phyloP scores from a whole-genome alignment of 2,797 vertebrate species.

The Sternarchorhynchus goeldii region DNA sequence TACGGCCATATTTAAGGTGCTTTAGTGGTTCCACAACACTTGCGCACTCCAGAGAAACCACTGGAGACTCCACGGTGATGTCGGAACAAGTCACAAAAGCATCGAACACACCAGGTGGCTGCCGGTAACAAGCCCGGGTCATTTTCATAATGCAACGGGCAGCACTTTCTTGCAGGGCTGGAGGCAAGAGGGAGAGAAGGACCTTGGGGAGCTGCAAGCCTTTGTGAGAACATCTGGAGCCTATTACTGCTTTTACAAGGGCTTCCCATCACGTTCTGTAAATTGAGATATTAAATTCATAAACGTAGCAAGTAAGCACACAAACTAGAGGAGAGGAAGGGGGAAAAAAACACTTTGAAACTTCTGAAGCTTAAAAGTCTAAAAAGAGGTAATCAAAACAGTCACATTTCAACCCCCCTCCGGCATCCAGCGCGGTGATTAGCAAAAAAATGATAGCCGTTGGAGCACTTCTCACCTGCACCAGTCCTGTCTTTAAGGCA shows the following conservation, averaged over 20 bases:
- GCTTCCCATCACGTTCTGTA: slow-evolving; percentile 59
- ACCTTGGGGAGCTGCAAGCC: slow-evolving; percentile 42
- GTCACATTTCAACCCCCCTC: slow-evolving; percentile 22
- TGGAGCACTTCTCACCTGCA: no score
- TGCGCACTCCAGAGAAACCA: no score
- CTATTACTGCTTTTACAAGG: slow-evolving; percentile 59
- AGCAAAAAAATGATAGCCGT: background rate
- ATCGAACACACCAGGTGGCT: background rate
- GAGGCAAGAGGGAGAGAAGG: slow-evolving; percentile 34
- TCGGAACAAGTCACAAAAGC: background rate
- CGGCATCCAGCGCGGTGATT: slow-evolving; percentile 6
- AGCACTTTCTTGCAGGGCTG: slow-evolving; percentile 33
- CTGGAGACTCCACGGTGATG: background rate
- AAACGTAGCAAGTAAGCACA: slow-evolving; percentile 48
- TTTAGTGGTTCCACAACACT: no score
- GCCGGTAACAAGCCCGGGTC: slow-evolving; percentile 27
- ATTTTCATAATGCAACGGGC: slow-evolving; percentile 40
- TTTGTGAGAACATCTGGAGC: slow-evolving; percentile 60
- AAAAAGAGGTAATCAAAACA: slow-evolving; percentile 47
- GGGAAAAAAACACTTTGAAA: slow-evolving; percentile 25
- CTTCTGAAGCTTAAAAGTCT: slow-evolving; percentile 18
- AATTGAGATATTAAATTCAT: slow-evolving; percentile 62
- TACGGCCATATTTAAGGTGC: no score
- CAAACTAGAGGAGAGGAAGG: background rate
- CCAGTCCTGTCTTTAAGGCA: background rate